Percentiles rank a stretch among this genome's conserved stretches.
Evolutionary conservation across 2,113 vertebrate species (phyloP).

Genomic region (Nycticorax nycticorax): DNA sequence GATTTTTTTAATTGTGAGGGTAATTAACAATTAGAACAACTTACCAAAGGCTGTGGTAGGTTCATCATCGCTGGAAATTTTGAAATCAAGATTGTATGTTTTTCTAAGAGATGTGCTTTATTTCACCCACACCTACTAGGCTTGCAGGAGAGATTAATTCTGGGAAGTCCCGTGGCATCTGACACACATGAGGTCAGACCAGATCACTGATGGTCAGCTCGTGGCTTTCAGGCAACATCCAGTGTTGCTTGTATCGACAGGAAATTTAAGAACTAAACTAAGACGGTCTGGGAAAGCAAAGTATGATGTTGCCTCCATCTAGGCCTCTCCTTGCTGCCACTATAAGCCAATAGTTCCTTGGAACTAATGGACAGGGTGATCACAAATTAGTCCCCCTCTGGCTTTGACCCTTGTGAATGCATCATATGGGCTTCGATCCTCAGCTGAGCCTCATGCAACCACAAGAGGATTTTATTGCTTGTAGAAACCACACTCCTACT

Average conservation of each 20-base stretch:
- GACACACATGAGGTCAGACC: slow-evolving; percentile 4
- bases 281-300: background rate
- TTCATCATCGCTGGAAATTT: slow-evolving; percentile 33
- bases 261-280: background rate
- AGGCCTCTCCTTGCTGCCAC: background rate
- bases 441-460: background rate
- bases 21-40: slow-evolving; percentile 52
- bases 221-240: slow-evolving; percentile 37
- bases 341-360: background rate
- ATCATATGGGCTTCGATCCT: background rate
- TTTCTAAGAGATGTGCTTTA: slow-evolving; percentile 49
- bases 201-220: background rate
- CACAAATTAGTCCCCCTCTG: background rate
- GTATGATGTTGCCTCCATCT: background rate
- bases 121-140: slow-evolving; percentile 12
- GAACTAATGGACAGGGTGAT: background rate
- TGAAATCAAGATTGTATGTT: slow-evolving; percentile 44
- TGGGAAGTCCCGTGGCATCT: background rate
- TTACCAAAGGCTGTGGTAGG: slow-evolving; percentile 42
- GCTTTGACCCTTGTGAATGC: background rate
- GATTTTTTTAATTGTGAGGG: background rate
- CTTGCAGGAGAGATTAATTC: slow-evolving; percentile 40
- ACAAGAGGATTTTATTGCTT: background rate
- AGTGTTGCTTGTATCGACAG: background rate
- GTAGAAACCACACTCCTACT: background rate